Evolutionary conservation across 2,888 invertebrate species (phyloP), one percentile per base, ranked within the genome.

Genomic region (Strigamia crassipes): DNA sequence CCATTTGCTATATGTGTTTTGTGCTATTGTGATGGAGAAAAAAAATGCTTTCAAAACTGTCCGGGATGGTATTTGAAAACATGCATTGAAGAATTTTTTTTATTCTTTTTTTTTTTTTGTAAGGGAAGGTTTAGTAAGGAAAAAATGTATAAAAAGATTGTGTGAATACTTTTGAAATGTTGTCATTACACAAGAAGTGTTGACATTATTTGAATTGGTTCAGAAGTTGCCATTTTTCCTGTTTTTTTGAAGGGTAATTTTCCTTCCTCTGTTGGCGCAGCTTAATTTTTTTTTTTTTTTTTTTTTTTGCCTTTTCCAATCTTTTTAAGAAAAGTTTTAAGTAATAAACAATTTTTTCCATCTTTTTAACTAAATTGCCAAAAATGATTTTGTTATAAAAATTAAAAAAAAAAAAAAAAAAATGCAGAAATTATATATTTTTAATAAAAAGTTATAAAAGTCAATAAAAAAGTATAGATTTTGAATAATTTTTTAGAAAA

Each of bases 161-260:
- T 61, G 61, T 61, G 61, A 61, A 61, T 61, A 61, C 61, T 61
- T 61, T 61, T 61, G 61, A 61, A 61, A 61, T 61, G 61, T 61
- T 61, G 61, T 61, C 61, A 61, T 61, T 61, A 61, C 23, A 61
- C 46, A n/a, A 61, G 61, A 61, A 61, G 61, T 61, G 61, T 61
- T 61, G 61, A 61, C 61, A 61, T 61, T 61, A 61, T 61, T 61
- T 61, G 61, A 61, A 61, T 61, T 61, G 61, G 46, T 46, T 46
- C 15, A 46, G 13, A 46, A 46, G 46, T 46, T 46, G 46, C 46
- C 46, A 46, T 46, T 46, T 46, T 46, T 15, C n/a, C n/a, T 5
- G 4, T 46, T 46, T 46, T 46, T 46, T 46, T 46, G 46, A 13
- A 15, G 46, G 46, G n/a, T 46, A 46, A 46, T 46, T 46, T 46